Percentiles rank a stretch among this genome's conserved stretches.
Conservation (phyloP, 2,888 invertebrate genomes). For the Sepiola atlantica region DNA sequence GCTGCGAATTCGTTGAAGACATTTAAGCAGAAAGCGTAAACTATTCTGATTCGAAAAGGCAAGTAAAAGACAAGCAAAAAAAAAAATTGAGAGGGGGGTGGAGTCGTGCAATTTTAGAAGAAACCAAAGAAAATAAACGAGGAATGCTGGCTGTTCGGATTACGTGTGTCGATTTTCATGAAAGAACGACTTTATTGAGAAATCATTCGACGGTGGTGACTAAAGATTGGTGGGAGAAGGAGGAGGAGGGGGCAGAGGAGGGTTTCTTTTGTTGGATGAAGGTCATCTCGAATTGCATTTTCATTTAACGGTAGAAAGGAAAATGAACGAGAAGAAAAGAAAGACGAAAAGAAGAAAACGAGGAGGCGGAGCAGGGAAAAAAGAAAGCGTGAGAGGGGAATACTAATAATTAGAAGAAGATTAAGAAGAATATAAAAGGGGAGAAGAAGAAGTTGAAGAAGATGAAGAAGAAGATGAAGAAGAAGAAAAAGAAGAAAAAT, state of each 20-base stretch:
- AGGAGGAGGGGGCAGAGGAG: no score
- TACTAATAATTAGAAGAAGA: no score
- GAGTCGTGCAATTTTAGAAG: background rate
- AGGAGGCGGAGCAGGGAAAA: no score
- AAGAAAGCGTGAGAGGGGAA: background rate
- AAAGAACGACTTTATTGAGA: background rate
- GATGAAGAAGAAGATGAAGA: background rate
- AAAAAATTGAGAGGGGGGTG: background rate
- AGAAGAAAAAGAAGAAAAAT: background rate
- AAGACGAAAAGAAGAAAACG: no score
- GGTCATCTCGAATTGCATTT: background rate
- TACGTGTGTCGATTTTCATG: background rate
- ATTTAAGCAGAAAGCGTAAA: background rate
- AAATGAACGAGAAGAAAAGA: background rate
- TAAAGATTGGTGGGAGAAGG: background rate
- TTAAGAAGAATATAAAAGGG: background rate
- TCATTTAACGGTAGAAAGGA: background rate
- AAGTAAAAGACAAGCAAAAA: background rate
- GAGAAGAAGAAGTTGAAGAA: background rate
- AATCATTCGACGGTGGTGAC: background rate
- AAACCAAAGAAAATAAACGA: background rate
- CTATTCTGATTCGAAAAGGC: background rate
- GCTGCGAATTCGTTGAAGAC: background rate
- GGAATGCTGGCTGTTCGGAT: conserved; percentile 18
- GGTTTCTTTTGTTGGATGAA: background rate